phyloP scores from a whole-genome alignment of 2,113 vertebrate genomes.

The Carettochelys insculpta region DNA sequence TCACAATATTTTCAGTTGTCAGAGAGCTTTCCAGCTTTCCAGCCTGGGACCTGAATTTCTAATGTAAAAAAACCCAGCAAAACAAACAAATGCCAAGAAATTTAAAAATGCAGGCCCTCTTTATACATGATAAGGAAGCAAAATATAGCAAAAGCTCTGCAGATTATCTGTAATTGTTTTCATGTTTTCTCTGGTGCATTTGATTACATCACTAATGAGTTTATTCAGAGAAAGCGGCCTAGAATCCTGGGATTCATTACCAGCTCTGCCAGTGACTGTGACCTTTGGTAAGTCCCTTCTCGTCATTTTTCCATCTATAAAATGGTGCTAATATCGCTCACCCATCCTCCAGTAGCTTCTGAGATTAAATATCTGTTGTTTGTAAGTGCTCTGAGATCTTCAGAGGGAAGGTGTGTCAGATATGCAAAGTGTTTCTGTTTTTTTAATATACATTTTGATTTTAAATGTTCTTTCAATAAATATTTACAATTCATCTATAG shows the following conservation, averaged over 20 bases:
- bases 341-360: slow-evolving; percentile 26
- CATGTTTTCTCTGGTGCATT: neutral
- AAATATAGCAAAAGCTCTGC: neutral
- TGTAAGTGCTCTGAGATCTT: slow-evolving; percentile 66
- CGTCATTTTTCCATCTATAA: slow-evolving; percentile 1
- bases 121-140: neutral
- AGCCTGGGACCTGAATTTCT: neutral
- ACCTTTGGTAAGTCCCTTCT: slow-evolving; percentile 34
- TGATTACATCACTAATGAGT: neutral
- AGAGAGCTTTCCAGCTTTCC: neutral
- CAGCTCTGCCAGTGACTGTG: slow-evolving; percentile 24
- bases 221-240: neutral
- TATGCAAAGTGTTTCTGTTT: slow-evolving; percentile 43
- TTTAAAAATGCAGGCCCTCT: neutral
- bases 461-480: slow-evolving; percentile 57
- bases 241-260: neutral
- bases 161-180: neutral
- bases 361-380: slow-evolving; percentile 55
- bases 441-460: slow-evolving; percentile 36
- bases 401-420: slow-evolving; percentile 51
- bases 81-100: neutral
- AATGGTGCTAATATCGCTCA: slow-evolving; percentile 10
- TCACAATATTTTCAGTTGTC: neutral
- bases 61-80: neutral
- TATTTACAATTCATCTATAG: slow-evolving; percentile 55